phyloP scores from a whole-genome alignment of 1,140 invertebrate genomes.

The Cyrtorhinus lividipennis region DNA sequence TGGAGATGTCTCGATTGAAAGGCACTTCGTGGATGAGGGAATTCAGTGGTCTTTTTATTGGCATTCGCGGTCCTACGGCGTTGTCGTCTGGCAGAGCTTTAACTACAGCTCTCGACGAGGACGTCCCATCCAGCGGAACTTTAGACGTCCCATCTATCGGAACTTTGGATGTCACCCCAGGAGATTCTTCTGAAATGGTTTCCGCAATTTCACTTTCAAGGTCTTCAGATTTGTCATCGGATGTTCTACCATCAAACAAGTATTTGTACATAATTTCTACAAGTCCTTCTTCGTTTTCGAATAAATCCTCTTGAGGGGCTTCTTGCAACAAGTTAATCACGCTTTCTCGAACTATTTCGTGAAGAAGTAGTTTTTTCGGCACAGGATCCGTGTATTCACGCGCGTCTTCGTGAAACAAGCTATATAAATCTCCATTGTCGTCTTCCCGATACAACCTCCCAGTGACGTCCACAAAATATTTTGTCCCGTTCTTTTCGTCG shows the following conservation, averaged over 20 bases:
- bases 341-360: not conserved
- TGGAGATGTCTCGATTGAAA: not conserved
- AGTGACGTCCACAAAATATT: not conserved
- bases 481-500: not conserved
- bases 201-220: not conserved
- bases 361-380: not conserved
- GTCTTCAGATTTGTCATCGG: not conserved
- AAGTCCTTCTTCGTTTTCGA: not conserved
- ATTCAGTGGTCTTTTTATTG: not conserved
- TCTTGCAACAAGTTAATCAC: not conserved
- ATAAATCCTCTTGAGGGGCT: not conserved
- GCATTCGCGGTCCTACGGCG: not conserved
- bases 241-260: not conserved
- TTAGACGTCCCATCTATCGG: not conserved
- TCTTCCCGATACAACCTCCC: not conserved
- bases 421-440: not conserved
- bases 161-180: not conserved
- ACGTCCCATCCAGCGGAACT: not conserved
- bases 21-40: not conserved
- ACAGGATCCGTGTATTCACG: not conserved
- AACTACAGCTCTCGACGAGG: not conserved
- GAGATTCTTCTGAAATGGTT: not conserved
- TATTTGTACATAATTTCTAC: not conserved
- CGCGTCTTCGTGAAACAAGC: conserved; percentile 1
- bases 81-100: not conserved